These are phyloP conservation scores for Panurus biarmicus DNA, from an alignment of 2,113 vertebrate species.

Conservation along the genomic window DNA sequence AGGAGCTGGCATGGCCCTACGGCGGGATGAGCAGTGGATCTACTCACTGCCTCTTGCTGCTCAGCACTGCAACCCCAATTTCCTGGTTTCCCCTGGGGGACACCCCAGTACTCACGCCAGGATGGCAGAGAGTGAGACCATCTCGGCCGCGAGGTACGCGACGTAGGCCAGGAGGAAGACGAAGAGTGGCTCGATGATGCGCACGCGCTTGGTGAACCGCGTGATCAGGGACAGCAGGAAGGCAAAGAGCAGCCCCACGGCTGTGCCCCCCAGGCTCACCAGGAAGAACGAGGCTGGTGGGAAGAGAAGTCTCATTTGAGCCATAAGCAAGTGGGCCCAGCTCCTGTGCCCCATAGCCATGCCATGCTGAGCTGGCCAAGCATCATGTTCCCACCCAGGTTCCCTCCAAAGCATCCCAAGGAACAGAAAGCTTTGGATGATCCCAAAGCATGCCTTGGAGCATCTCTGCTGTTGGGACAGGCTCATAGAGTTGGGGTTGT, in stretches of 20 bases:
- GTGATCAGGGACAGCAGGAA: conserved; percentile 90
- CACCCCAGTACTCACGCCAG: conserved; percentile 81
- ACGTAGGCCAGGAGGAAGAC: conserved; percentile 93
- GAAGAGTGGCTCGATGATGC: conserved; percentile 95
- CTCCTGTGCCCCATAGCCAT: neutral
- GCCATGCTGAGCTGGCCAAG: neutral
- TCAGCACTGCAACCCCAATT: neutral
- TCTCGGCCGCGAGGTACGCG: conserved; percentile 92
- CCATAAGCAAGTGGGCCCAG: neutral
- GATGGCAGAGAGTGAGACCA: conserved; percentile 91
- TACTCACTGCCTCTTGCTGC: neutral
- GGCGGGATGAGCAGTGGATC: neutral
- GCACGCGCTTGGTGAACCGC: conserved; percentile 93
- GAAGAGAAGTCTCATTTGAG: neutral
- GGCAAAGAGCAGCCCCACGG: conserved; percentile 91
- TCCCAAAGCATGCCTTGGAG: neutral
- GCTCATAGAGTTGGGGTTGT: neutral
- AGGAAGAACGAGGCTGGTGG: conserved; percentile 90
- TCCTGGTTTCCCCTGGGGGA: neutral
- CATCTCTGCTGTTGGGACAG: neutral
- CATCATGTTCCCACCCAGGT: rapidly evolving
- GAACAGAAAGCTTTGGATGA: neutral
- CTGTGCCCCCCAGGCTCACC: conserved; percentile 90
- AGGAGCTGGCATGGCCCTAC: neutral
- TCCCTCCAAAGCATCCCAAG: neutral